These are phyloP conservation scores for Pseudomyrmex flavicornis DNA, from an alignment of 1,140 invertebrate species.

Conservation along the genomic window DNA sequence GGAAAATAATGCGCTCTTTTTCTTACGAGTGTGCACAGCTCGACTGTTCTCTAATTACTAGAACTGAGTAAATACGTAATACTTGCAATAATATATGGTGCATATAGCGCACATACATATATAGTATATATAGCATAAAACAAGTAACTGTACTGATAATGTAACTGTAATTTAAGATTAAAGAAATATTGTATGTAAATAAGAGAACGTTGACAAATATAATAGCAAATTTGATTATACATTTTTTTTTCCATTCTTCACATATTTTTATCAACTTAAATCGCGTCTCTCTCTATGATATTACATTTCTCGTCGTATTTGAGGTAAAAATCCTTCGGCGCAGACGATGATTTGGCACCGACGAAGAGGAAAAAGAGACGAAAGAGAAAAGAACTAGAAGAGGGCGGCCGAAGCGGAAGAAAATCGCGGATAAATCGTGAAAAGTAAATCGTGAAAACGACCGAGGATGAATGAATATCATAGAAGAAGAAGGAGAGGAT, in stretches of 20 bases:
- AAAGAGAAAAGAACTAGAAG: background rate
- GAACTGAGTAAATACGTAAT: background rate
- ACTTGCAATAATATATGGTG: background rate
- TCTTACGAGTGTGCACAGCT: constrained; percentile 15
- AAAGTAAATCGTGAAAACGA: constrained; percentile 47
- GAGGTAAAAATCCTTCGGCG: background rate
- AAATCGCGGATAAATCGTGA: constrained; percentile 35
- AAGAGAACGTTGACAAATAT: too few relatives aligned
- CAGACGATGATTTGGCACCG: background rate
- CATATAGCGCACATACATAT: background rate
- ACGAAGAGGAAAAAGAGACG: background rate
- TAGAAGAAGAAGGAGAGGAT: constrained; percentile 63
- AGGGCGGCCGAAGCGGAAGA: constrained; percentile 39
- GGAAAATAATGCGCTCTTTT: constrained; percentile 48
- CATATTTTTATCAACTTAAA: background rate
- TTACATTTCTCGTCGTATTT: background rate
- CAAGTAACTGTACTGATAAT: background rate
- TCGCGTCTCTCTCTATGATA: too few relatives aligned
- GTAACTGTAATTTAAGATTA: background rate
- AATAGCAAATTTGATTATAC: too few relatives aligned
- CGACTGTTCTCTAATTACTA: constrained; percentile 41
- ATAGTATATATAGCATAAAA: background rate
- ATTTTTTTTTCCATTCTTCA: background rate
- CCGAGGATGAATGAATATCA: constrained; percentile 73
- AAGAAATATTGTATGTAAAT: too few relatives aligned